A percentile compares a stretch with the other conserved stretches of the same genome.
These are phyloP conservation scores for Rhynchonema sp. DNA, from an alignment of 2,888 invertebrate species.

Conservation along the genomic window DNA sequence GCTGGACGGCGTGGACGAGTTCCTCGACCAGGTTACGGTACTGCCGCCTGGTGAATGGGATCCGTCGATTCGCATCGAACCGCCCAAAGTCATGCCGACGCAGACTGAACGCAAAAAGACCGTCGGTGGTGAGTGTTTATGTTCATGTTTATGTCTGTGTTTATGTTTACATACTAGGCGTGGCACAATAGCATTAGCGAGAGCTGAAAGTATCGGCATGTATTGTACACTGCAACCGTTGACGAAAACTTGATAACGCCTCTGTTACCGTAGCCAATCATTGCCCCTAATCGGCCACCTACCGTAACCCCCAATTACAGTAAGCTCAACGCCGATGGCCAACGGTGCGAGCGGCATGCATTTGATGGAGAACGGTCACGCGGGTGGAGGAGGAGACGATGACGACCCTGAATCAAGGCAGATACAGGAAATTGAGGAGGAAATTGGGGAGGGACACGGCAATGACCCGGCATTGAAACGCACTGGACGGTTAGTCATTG, in stretches of 20 bases:
- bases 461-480: constrained; percentile 22
- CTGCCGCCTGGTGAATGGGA: constrained; percentile 72
- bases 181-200: background rate
- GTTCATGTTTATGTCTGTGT: no score
- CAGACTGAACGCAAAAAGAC: constrained; percentile 33
- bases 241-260: no score
- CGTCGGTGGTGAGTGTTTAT: no score
- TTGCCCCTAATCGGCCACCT: background rate
- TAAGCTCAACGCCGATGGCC: background rate
- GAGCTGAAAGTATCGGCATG: background rate
- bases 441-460: constrained; percentile 14
- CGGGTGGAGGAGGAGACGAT: background rate
- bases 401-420: constrained; percentile 6
- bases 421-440: constrained; percentile 8
- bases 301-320: background rate
- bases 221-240: no score
- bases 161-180: background rate
- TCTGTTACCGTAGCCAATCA: no score
- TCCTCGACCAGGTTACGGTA: constrained; percentile 73
- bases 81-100: constrained; percentile 27
- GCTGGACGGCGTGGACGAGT: constrained; percentile 83
- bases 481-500: constrained; percentile 20
- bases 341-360: background rate
- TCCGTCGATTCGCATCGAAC: constrained; percentile 33
- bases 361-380: background rate